Evolutionary conservation across 2,888 invertebrate species (phyloP).

Genomic region (Netelia melanura): DNA sequence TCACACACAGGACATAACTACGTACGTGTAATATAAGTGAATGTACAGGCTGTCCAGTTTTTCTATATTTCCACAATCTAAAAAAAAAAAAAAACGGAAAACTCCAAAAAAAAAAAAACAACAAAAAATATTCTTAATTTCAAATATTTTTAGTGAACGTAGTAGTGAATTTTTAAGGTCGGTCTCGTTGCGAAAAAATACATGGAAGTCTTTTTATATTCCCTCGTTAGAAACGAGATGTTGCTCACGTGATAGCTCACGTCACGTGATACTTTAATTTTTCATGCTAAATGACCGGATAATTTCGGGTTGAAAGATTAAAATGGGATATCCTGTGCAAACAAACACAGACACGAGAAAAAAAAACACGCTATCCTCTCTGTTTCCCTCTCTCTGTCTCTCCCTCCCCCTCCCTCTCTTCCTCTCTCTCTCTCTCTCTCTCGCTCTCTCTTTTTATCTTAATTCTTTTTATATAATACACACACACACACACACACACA

Average conservation of each 20-base stretch:
- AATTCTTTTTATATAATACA: conserved; percentile 59
- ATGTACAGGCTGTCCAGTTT: not conserved
- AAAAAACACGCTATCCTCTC: conserved; percentile 27
- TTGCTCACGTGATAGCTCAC: too few relatives aligned
- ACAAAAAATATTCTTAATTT: too few relatives aligned
- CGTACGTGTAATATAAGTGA: conserved; percentile 3
- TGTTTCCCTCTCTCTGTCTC: conserved; percentile 56
- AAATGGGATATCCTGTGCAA: too few relatives aligned
- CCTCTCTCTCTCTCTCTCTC: conserved; percentile 59
- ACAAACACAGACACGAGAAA: not conserved
- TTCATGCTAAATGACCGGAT: not conserved
- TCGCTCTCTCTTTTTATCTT: conserved; percentile 60
- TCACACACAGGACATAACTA: conserved; percentile 42
- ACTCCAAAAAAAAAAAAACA: too few relatives aligned
- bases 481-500: conserved; percentile 43
- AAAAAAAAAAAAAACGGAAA: too few relatives aligned
- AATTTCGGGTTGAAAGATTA: too few relatives aligned
- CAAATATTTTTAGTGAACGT: too few relatives aligned
- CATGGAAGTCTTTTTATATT: too few relatives aligned
- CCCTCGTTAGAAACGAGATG: too few relatives aligned
- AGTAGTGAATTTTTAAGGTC: too few relatives aligned
- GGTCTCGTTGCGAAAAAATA: too few relatives aligned
- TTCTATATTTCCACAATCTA: too few relatives aligned
- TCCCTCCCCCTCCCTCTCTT: conserved; percentile 43
- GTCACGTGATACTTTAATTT: not conserved